A percentile compares a stretch with the other conserved stretches of the same genome.
These are phyloP conservation scores for Psilanteris sp. DNA, from an alignment of 1,140 invertebrate species.

Conservation along the genomic window DNA sequence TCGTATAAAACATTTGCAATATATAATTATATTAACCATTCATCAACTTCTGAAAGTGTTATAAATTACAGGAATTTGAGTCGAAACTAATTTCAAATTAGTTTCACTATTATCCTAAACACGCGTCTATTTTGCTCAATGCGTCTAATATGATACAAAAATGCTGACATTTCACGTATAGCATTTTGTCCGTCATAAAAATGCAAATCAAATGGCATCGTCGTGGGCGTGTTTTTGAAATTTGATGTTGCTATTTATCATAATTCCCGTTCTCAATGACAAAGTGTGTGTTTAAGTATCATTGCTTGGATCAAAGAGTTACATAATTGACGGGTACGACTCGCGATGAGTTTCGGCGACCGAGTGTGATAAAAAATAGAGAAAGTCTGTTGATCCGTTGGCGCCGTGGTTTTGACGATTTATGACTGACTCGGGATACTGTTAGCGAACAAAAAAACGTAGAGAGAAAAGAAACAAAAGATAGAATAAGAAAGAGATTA, in stretches of 20 bases:
- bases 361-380: slow-evolving; percentile 25
- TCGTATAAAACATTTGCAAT: no score
- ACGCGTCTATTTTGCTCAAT: no score
- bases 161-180: not conserved
- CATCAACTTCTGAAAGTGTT: no score
- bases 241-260: slow-evolving; percentile 29
- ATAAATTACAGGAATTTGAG: no score
- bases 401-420: slow-evolving; percentile 41
- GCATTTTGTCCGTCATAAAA: slow-evolving; percentile 2
- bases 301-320: slow-evolving; percentile 24
- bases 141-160: not conserved
- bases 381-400: slow-evolving; percentile 38
- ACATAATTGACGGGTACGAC: slow-evolving; percentile 26
- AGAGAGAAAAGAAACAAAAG: not conserved
- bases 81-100: no score
- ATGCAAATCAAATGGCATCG: slow-evolving; percentile 17
- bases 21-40: no score
- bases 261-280: slow-evolving; percentile 43
- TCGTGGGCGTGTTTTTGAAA: slow-evolving; percentile 30
- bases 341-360: slow-evolving; percentile 35
- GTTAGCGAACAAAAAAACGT: not conserved
- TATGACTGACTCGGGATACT: slow-evolving; percentile 11
- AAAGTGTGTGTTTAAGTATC: slow-evolving; percentile 42
- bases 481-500: slow-evolving; percentile 31
- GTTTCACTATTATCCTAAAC: no score